phyloP scores from a whole-genome alignment of 2,113 vertebrate genomes.

The Taxidea taxus region DNA sequence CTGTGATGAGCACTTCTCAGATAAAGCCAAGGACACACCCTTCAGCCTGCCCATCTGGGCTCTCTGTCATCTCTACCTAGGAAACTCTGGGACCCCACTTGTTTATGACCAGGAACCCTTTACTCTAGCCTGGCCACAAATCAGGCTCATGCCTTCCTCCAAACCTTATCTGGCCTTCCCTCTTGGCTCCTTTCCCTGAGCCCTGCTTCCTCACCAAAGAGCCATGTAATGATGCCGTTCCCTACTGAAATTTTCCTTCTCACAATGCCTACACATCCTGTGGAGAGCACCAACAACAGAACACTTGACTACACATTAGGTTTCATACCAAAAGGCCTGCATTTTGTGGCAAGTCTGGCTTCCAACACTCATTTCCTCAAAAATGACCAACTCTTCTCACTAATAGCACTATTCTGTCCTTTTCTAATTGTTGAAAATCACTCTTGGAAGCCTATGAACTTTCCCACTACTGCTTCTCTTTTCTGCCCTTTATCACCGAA shows the following conservation, averaged over 20 bases:
- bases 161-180: background rate
- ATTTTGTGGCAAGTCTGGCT: background rate
- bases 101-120: background rate
- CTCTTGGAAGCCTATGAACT: background rate
- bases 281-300: background rate
- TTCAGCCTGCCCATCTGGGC: background rate
- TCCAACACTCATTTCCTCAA: background rate
- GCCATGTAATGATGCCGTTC: rapidly evolving
- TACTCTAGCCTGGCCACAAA: background rate
- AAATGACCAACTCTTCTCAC: background rate
- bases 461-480: background rate
- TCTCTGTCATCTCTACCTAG: background rate
- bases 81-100: background rate
- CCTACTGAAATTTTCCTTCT: background rate
- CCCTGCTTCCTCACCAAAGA: background rate
- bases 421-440: background rate
- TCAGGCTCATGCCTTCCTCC: background rate
- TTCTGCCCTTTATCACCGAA: background rate
- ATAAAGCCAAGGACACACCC: background rate
- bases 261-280: no score
- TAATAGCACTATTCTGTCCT: background rate
- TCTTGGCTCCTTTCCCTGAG: background rate
- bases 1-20: background rate
- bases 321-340: background rate
- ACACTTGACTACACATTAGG: background rate